A percentile compares a stretch with the other conserved stretches of the same genome.
Conservation (phyloP, 1,140 invertebrate species). For the Plectus sambesii region DNA sequence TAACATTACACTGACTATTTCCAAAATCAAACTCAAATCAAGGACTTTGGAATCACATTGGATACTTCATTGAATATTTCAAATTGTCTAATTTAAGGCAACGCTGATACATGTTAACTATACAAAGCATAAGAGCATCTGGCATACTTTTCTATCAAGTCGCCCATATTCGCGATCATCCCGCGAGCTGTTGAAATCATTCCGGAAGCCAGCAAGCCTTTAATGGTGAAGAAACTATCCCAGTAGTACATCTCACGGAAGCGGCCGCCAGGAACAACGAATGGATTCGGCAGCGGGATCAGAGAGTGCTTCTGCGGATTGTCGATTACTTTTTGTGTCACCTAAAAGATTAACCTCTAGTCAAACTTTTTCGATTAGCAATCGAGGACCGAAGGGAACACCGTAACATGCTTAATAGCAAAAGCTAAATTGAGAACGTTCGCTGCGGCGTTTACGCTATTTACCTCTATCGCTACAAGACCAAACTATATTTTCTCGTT, state of each 20-base stretch:
- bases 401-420: too few species aligned
- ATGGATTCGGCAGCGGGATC: constrained; percentile 72
- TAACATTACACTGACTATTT: constrained; percentile 8
- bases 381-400: too few species aligned
- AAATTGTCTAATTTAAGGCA: too few species aligned
- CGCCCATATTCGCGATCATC: constrained; percentile 56
- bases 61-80: too few species aligned
- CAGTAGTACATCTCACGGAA: constrained; percentile 82
- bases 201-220: constrained; percentile 68
- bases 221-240: constrained; percentile 87
- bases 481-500: too few species aligned
- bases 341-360: constrained; percentile 25
- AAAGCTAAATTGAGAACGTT: too few species aligned
- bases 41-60: too few species aligned
- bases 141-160: constrained; percentile 31
- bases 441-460: too few species aligned
- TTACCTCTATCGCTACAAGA: too few species aligned
- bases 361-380: too few species aligned
- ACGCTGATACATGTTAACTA: too few species aligned
- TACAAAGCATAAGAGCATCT: too few species aligned
- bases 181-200: constrained; percentile 68
- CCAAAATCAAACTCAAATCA: not conserved
- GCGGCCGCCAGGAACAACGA: constrained; percentile 79
- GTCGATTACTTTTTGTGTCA: constrained; percentile 60
- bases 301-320: constrained; percentile 62